Evolutionary conservation across 2,113 vertebrate species (phyloP), one percentile per base, ranked within the genome.

Genomic region (Diphyllodes magnificus): DNA sequence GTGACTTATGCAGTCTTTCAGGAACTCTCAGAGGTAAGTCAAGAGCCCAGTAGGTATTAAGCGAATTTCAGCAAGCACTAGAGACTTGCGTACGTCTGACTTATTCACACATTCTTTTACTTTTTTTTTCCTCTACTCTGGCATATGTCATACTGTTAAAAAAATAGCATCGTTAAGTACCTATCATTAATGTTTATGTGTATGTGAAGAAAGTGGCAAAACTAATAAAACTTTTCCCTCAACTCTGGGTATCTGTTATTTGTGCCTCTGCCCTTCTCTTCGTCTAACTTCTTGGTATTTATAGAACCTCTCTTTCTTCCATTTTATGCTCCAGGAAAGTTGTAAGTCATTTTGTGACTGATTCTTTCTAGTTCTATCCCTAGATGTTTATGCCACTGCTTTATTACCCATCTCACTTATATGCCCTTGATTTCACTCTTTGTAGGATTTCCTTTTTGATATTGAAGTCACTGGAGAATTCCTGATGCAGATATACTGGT

Each of bases 401-500:
- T 81, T 92, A 69, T 83, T 81, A 90, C 71, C 86, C 65, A 49
- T 61, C 45, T 92, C 63, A 54, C 75, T 92, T 73, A 20, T 2
- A 45, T 70, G 50, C 51, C 60, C 86, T 87, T 94, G 42, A 45
- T 86, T 95, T 92, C 83, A 63, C 10, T 65, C 70, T 82, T 47
- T 10, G 65, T 54, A 82, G 40, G 21, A 78, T 92, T 90, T 84
- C 47, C 56, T 78, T 81, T 88, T 88, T 90, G 65, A 60, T 78
- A 94, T 88, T 95, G 88, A 75, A 47, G 86, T 86, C 91, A 86
- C 60, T 63, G 47, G 77, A 94, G 92, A 70, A 90, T 88, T 90
- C 64, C 57, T 83, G 45, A 72, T 78, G n/a, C 86, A 92, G 51
- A 22, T 51, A 5, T 45, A 37, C 53, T 56, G 30, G 21, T 50